These are phyloP conservation scores for Brotula barbata DNA, from an alignment of 2,797 vertebrate species.

Conservation along the genomic window DNA sequence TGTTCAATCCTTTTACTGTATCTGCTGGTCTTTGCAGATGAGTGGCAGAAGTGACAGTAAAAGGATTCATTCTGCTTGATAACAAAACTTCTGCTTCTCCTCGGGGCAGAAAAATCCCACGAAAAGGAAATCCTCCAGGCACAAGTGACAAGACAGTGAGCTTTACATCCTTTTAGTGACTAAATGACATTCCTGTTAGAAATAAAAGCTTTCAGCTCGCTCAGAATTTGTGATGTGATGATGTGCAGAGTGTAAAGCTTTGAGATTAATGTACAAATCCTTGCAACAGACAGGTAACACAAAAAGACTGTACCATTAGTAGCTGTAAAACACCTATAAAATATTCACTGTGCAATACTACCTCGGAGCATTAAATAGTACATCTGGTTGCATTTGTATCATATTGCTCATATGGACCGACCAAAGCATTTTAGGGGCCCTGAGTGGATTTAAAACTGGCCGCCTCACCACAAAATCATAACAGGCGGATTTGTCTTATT, in stretches of 20 bases:
- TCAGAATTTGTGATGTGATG: conserved; percentile 27
- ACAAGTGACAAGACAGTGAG: conserved; percentile 48
- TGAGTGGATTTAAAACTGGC: no score
- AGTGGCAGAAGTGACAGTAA: conserved; percentile 70
- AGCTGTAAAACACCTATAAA: no score
- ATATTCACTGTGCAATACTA: no score
- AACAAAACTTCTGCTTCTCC: conserved; percentile 52
- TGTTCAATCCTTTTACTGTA: conserved; percentile 27
- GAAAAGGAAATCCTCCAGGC: conserved; percentile 41
- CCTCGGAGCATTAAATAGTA: no score
- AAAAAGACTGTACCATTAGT: no score
- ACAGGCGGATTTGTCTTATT: no score
- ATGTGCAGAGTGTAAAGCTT: conserved; percentile 26
- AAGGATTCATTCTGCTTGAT: conserved; percentile 64
- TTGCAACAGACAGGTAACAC: background rate
- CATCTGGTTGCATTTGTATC: no score
- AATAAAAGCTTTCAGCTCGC: conserved; percentile 31
- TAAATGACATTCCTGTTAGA: conserved; percentile 33
- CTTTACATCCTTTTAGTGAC: conserved; percentile 53
- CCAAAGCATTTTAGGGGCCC: no score
- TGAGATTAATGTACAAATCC: conserved; percentile 29
- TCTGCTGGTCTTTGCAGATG: conserved; percentile 37
- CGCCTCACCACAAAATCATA: no score
- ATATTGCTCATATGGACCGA: no score
- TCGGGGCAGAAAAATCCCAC: conserved; percentile 39